Evolutionary conservation across 2,113 vertebrate species (phyloP), one percentile per base, ranked within the genome.

Genomic region (Mustela nigripes): DNA sequence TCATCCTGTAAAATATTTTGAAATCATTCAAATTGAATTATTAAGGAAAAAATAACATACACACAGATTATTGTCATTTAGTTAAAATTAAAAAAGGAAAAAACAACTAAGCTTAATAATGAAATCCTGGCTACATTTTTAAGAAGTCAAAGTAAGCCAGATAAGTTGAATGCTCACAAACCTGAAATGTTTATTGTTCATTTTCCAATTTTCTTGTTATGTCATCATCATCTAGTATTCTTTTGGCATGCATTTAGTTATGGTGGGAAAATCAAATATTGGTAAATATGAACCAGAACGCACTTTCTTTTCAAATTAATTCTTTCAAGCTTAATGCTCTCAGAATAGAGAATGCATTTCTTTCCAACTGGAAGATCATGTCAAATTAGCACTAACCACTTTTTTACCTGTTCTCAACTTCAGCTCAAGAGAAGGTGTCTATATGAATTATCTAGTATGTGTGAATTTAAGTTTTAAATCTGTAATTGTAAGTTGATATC

Each of bases 151-250:
- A 92, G 48, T 53, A 89, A 84, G 11, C 21, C 26, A 65, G 5
- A 60, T 69, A 81, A 42, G n/a, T 88, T 91, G 94, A 86, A 65
- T 93, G 31, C 81, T 78, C 33, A 69, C 36, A 67, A 19, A 19
- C 4, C 48, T 76, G 33, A 74, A 83, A 71, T 87, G 18, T 94
- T 92, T 96, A 88, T 36, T 81, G 85, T 82, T 83, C 9, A 67
- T 36, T 97, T 98, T 98, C 98, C 97, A 98, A 98, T 98, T 98
- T 96, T 97, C 97, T 98, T 83, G 91, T 96, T 98, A 97, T 97
- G 98, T 98, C 98, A 98, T 96, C 98, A 98, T 96, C 95, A 95
- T 95, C 94, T 95, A 98, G 93, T 98, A 97, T 99, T 98, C 96
- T 88, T 98, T 85, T 97, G 97, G 85, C 93, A 85, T 98, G 78